phyloP scores from a whole-genome alignment of 2,888 invertebrate species.

The Abrostola triplasia region DNA sequence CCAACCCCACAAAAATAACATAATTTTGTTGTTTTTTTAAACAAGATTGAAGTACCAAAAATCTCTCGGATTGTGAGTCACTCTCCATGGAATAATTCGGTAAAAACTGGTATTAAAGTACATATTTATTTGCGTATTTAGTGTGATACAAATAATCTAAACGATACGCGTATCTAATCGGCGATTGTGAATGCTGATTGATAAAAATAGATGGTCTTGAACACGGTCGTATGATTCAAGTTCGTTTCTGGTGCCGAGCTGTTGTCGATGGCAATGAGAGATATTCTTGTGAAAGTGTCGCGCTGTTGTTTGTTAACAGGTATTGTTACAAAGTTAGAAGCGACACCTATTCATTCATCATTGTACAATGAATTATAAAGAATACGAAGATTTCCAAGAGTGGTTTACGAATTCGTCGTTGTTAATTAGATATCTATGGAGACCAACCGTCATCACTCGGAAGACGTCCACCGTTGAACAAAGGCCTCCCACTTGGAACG shows the following conservation, averaged over 20 bases:
- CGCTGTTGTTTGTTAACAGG: slow-evolving; percentile 1
- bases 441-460: no score
- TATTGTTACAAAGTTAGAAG: background rate
- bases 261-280: slow-evolving; percentile 25
- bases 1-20: no score
- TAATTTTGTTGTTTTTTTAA: no score
- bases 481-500: no score
- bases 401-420: no score
- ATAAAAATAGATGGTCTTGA: slow-evolving; percentile 44
- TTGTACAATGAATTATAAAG: no score
- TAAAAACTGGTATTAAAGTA: slow-evolving; percentile 3
- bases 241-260: slow-evolving; percentile 18
- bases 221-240: slow-evolving; percentile 21
- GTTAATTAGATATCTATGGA: no score
- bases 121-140: slow-evolving; percentile 10
- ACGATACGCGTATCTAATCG: slow-evolving; percentile 36
- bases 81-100: background rate
- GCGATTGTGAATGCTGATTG: slow-evolving; percentile 20
- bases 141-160: slow-evolving; percentile 12
- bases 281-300: slow-evolving; percentile 16
- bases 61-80: background rate
- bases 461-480: no score
- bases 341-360: no score
- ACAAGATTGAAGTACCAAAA: no score
- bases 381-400: no score